These are phyloP conservation scores for Varanus salvator DNA, from an alignment of 2,113 vertebrate genomes.

Conservation along the genomic window DNA sequence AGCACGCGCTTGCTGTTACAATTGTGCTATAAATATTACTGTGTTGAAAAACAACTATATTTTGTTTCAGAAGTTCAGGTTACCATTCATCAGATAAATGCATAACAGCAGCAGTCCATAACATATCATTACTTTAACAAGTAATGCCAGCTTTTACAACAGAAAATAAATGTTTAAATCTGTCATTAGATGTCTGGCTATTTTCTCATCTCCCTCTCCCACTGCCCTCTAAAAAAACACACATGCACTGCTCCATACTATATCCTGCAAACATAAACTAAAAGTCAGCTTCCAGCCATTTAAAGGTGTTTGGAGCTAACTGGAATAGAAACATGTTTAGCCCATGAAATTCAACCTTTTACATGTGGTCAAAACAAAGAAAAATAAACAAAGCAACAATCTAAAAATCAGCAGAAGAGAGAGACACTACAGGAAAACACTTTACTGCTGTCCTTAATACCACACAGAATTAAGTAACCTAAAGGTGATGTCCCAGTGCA, in stretches of 20 bases:
- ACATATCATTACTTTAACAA: conserved; percentile 64
- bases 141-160: conserved; percentile 58
- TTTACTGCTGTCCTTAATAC: conserved; percentile 19
- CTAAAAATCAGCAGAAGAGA: not conserved
- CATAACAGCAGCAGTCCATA: conserved; percentile 62
- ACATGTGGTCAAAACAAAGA: conserved; percentile 2
- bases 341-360: conserved; percentile 15
- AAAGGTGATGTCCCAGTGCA: conserved; percentile 17
- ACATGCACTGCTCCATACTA: not conserved
- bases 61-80: conserved; percentile 57
- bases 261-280: not conserved
- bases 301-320: conserved; percentile 3
- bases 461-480: conserved; percentile 19
- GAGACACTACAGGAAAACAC: conserved; percentile 54
- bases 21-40: conserved; percentile 62
- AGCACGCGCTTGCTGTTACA: conserved; percentile 56
- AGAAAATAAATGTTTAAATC: conserved; percentile 64
- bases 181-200: conserved; percentile 57
- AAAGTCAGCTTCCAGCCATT: conserved; percentile 13
- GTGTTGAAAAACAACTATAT: conserved; percentile 61
- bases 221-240: conserved; percentile 14
- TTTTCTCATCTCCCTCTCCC: conserved; percentile 30
- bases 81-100: conserved; percentile 63
- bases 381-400: not conserved
- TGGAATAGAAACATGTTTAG: conserved; percentile 14